Conservation (phyloP, 2,888 invertebrate genomes). For the Cryptus viduatorius region DNA sequence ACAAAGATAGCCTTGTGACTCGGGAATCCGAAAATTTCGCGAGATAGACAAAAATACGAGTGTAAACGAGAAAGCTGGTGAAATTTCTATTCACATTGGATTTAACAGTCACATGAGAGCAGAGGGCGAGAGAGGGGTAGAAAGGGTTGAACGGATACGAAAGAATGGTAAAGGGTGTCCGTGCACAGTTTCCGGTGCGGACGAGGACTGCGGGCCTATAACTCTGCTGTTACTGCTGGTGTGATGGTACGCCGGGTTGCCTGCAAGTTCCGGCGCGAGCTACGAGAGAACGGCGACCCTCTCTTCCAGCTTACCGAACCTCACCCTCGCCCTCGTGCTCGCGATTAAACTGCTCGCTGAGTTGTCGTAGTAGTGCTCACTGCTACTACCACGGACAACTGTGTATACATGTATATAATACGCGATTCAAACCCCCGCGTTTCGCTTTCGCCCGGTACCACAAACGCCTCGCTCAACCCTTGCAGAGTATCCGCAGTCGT, state of each 20-base stretch:
- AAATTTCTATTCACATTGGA: slow-evolving; percentile 22
- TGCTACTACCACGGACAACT: slow-evolving; percentile 17
- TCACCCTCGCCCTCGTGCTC: slow-evolving; percentile 44
- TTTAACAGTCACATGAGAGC: not conserved
- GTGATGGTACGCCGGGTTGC: slow-evolving; percentile 45
- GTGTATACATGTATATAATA: slow-evolving; percentile 1
- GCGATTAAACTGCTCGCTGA: slow-evolving; percentile 62
- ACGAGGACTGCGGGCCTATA: slow-evolving; percentile 63
- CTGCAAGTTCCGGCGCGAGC: slow-evolving; percentile 52
- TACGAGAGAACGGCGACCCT: slow-evolving; percentile 38
- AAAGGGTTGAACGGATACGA: slow-evolving; percentile 53
- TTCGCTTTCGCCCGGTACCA: slow-evolving; percentile 47
- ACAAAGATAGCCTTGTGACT: too few species aligned
- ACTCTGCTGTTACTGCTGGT: slow-evolving; percentile 42
- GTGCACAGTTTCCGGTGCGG: slow-evolving; percentile 57
- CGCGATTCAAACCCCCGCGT: slow-evolving; percentile 17
- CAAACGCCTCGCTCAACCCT: slow-evolving; percentile 59
- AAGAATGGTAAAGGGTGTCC: slow-evolving; percentile 54
- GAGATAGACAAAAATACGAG: slow-evolving; percentile 9
- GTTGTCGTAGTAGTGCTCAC: slow-evolving; percentile 5
- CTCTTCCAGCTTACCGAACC: slow-evolving; percentile 51
- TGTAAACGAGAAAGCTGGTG: not conserved
- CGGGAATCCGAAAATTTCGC: not conserved
- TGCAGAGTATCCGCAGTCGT: slow-evolving; percentile 45
- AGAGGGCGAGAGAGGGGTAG: slow-evolving; percentile 5